Evolutionary conservation across 1,140 invertebrate species (phyloP).

Genomic region (Pseudomyrmex cubaensis): DNA sequence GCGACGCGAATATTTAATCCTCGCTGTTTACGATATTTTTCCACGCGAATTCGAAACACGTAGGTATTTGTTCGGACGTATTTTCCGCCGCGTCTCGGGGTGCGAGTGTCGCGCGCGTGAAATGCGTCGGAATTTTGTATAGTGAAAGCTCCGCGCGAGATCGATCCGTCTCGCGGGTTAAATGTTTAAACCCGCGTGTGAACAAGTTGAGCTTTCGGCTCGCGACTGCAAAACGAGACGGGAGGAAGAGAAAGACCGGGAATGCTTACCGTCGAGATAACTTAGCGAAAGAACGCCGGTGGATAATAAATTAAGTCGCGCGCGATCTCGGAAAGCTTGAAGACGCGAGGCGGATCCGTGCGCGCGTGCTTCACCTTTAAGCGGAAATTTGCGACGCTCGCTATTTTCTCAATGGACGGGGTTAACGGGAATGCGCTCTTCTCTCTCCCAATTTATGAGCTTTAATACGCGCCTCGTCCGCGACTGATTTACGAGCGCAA

Average conservation of each 20-base stretch:
- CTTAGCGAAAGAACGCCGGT: background rate
- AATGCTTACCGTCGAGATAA: too few relatives aligned
- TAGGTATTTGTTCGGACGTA: too few relatives aligned
- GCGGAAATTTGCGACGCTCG: constrained; percentile 11
- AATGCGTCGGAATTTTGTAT: too few relatives aligned
- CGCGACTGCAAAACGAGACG: too few relatives aligned
- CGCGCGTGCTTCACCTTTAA: background rate
- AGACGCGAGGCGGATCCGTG: background rate
- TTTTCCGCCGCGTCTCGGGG: too few relatives aligned
- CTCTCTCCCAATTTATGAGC: constrained; percentile 24
- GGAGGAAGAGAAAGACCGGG: too few relatives aligned
- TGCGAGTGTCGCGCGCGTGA: too few relatives aligned
- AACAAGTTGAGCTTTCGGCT: too few relatives aligned
- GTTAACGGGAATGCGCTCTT: constrained; percentile 12
- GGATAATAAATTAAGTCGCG: background rate
- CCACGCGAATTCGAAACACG: too few relatives aligned
- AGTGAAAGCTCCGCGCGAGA: too few relatives aligned
- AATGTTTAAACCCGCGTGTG: too few relatives aligned
- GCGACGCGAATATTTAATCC: constrained; percentile 9
- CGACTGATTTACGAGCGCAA: constrained; percentile 42
- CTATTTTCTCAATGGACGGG: constrained; percentile 32
- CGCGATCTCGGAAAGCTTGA: background rate
- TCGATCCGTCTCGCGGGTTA: too few relatives aligned
- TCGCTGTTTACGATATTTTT: background rate
- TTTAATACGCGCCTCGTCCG: constrained; percentile 17